Conservation (phyloP, 2,113 vertebrate genomes). For the Forbesichthys papilliferus region DNA sequence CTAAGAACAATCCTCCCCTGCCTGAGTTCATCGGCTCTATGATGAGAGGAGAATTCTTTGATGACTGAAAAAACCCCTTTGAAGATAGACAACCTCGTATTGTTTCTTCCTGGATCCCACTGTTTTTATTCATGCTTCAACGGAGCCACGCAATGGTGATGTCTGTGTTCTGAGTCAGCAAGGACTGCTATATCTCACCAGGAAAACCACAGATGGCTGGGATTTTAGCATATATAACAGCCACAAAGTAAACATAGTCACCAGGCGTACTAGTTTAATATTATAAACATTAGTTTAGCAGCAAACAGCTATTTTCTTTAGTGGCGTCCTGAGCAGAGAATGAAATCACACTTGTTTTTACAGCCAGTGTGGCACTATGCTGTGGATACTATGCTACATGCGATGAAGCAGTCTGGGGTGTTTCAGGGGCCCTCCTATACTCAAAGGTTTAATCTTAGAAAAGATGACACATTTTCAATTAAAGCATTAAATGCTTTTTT, state of each 20-base stretch:
- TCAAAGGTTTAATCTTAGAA: no score
- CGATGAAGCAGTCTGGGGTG: no score
- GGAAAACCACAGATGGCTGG: slow-evolving; percentile 21
- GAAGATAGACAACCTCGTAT: slow-evolving; percentile 30
- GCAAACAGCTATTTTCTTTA: no score
- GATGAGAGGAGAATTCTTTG: slow-evolving; percentile 4
- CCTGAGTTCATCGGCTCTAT: slow-evolving; percentile 8
- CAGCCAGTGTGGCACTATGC: no score
- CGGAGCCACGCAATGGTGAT: slow-evolving; percentile 25
- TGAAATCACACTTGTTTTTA: no score
- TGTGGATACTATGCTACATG: no score
- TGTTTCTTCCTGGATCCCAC: not conserved
- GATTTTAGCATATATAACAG: slow-evolving; percentile 33
- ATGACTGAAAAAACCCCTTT: slow-evolving; percentile 30
- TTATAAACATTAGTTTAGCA: no score
- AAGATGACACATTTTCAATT: no score
- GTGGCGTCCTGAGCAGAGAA: no score
- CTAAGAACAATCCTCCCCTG: not conserved
- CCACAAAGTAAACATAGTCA: slow-evolving; percentile 3
- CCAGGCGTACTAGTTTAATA: not conserved
- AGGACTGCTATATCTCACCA: slow-evolving; percentile 3
- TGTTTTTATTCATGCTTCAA: slow-evolving; percentile 23
- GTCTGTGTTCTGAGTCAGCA: slow-evolving; percentile 15
- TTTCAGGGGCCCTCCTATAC: no score
- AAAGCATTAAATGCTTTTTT: no score